Percentiles rank a stretch among this genome's conserved stretches.
Evolutionary conservation across 2,888 invertebrate genomes (phyloP).

Genomic region (Limulus polyphemus): DNA sequence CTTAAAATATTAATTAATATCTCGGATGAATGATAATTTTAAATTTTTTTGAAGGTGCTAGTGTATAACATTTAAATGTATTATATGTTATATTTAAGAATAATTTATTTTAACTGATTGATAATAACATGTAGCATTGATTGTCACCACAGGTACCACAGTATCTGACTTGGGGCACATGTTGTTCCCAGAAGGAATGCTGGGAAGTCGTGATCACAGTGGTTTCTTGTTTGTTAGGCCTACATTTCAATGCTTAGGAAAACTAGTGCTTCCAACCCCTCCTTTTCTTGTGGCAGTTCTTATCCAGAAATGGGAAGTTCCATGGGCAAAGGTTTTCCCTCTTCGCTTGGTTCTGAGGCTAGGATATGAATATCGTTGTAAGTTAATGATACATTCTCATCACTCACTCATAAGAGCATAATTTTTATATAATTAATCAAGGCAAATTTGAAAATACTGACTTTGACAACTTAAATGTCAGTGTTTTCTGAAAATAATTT

Average conservation of each 20-base stretch:
- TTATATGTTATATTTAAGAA: no score
- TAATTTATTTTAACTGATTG: no score
- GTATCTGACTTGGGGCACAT: conserved; percentile 37
- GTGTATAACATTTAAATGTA: no score
- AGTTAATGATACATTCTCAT: conserved; percentile 23
- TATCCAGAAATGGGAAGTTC: conserved; percentile 65
- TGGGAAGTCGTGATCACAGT: conserved; percentile 58
- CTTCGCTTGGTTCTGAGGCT: conserved; percentile 57
- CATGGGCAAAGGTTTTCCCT: conserved; percentile 66
- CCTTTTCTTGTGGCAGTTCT: conserved; percentile 65
- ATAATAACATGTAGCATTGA: no score
- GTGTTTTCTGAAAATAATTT: neutral
- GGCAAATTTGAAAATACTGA: no score
- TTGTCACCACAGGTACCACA: conserved; percentile 32
- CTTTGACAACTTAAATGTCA: neutral
- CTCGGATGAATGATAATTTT: no score
- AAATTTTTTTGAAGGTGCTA: no score
- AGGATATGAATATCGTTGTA: conserved; percentile 65
- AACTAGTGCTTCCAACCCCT: conserved; percentile 55
- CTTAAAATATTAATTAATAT: no score
- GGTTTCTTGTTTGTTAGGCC: conserved; percentile 70
- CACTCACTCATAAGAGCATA: neutral
- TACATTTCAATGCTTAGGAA: conserved; percentile 66
- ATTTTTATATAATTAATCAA: neutral
- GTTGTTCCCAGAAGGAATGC: conserved; percentile 40